Base-by-base conservation (phyloP, 1,140 invertebrate genomes). In the Lanistes nyassanus region DNA sequence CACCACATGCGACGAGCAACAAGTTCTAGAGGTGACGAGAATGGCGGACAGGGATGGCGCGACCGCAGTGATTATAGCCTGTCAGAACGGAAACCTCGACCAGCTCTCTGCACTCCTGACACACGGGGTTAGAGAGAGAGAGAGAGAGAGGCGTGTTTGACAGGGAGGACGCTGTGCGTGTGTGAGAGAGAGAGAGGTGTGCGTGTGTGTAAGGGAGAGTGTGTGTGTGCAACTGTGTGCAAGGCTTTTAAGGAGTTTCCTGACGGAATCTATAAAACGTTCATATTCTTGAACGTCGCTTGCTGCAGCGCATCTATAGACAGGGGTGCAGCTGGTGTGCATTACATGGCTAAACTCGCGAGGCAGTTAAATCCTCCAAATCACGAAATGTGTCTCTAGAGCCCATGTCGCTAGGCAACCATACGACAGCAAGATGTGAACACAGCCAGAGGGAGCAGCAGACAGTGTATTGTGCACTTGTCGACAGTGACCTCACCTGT, bases 71-170 rank as follows among this genome's bases (percentile, higher is more conserved):
- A 86, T 85, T 39, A 68, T 82, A 19, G 82, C 85, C 6, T 86
- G 85, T 80, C 82, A 86, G 74, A 85, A 84, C 74, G 85, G 82
- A n/a, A 83, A 84, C 65, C 51, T 82, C 21, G 78, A 83, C 60
- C 81, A 84, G 34, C 77, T 86, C 2, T 81, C 80, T 55, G 58
- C 81, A 26, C 76, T 85, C 9, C 56, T 83, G 42, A 82, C 85
- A 53, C 65, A 79, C 64, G 84, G 81, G 79, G 84, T 85, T 74
- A 67, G 79, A 77, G 31, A 67, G 2, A 85, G 31, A 81, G 87
- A 13, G 42, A 13, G 42, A 13, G 5, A 2, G 5, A 13, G 42
- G 5, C 0, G 5, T 47, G 42, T 47, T 9, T 47, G 5, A 3
- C 1, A 6, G 39, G 5, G 39, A 6, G 39, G n/a, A n/a, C n/a